Conservation (phyloP, 2,113 vertebrate genomes). For the Notarius lentiginosus region DNA sequence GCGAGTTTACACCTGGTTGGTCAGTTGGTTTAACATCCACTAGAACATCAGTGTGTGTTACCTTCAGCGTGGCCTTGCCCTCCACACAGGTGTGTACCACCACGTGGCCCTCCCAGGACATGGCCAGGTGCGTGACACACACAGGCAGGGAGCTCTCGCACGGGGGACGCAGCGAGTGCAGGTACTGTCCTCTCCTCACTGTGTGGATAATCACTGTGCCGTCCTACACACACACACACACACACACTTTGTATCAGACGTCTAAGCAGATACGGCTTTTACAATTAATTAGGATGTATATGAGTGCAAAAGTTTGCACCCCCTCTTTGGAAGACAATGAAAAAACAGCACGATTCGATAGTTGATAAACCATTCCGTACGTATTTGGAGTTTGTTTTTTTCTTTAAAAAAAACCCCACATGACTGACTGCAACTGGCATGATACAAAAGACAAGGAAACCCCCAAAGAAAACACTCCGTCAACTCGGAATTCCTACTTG, state of each 20-base stretch:
- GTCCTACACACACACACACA: slow-evolving; percentile 71
- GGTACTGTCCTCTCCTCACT: slow-evolving; percentile 86
- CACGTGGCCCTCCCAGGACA: slow-evolving; percentile 93
- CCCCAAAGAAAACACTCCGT: no score
- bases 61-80: slow-evolving; percentile 90
- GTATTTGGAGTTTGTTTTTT: background rate
- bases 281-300: background rate
- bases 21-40: background rate
- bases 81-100: slow-evolving; percentile 88
- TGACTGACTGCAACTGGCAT: background rate
- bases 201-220: slow-evolving; percentile 90
- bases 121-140: slow-evolving; percentile 83
- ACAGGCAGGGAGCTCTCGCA: slow-evolving; percentile 86
- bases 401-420: no score
- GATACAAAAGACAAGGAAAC: background rate
- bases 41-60: slow-evolving; percentile 53
- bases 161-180: slow-evolving; percentile 86
- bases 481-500: no score
- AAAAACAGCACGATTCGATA: background rate
- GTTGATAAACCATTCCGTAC: no score
- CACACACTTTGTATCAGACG: background rate
- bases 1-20: background rate
- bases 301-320: background rate
- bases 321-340: background rate
- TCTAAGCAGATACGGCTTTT: background rate